Evolutionary conservation across 2,888 invertebrate species (phyloP), one percentile per base, ranked within the genome.

Genomic region (Tridacna gigas): DNA sequence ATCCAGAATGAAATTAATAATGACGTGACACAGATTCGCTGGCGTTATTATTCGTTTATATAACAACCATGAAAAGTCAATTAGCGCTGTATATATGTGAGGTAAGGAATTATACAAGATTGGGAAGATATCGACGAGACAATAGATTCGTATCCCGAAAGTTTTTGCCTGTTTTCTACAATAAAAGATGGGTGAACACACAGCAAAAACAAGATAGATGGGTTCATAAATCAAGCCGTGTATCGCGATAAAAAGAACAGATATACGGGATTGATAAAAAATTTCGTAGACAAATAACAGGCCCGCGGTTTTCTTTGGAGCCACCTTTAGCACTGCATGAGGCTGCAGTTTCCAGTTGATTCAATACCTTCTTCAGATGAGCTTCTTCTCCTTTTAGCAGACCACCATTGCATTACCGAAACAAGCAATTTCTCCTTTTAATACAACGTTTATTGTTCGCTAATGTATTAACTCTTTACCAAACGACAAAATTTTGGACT

Each of bases 201-300:
- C 71, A 71, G 22, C 51, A 51, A 71, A 71, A 69, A 71, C 63
- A 51, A 71, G 71, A 71, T 71, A 37, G 71, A 71, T 71, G 22
- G 48, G 47, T 45, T 15, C 71, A 71, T 71, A 71, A 71, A 71
- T 71, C 71, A 71, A 48, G 26, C 47, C 25, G 51, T 71, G 15
- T 71, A 71, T 71, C 71, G 22, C 25, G 71, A 71, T 71, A 71
- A 71, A 71, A 71, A 25, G 51, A 25, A 71, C 51, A 47, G 71
- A 71, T 71, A 71, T 71, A 71, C 71, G 25, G 18, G 47, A 25
- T 25, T 51, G 71, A 71, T 71, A 71, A 51, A 63, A 37, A 63
- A 15, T 51, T 15, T 15, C 22, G 51, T 47, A 71, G 71, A 71
- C 71, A 71, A 48, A 71, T 71, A 71, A 71, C 71, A 71, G 71